Evolutionary conservation across 2,888 invertebrate genomes (phyloP).

Genomic region (Aradus depressus): DNA sequence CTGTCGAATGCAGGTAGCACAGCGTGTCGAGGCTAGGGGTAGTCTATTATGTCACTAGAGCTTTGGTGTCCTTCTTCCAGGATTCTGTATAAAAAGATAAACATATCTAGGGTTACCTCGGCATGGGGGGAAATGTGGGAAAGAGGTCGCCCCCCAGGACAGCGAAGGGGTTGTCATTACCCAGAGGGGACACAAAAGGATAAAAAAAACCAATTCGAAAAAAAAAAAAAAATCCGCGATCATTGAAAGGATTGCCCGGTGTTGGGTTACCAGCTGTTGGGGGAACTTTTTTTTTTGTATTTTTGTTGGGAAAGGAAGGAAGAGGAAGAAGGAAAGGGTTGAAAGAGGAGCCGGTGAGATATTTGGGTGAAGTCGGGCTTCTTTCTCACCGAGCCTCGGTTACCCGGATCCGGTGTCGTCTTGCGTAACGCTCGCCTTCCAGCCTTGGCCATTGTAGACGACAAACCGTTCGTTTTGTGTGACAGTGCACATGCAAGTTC

Average conservation of each 20-base stretch:
- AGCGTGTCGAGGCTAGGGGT: too few relatives aligned
- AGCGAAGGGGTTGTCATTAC: slow-evolving; percentile 7
- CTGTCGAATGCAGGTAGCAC: too few relatives aligned
- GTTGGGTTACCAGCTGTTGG: slow-evolving; percentile 18
- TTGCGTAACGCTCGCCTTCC: too few relatives aligned
- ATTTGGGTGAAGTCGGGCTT: too few relatives aligned
- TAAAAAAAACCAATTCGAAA: neutral
- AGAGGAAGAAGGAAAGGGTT: slow-evolving; percentile 11
- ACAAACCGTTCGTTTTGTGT: too few relatives aligned
- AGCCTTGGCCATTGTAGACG: too few relatives aligned
- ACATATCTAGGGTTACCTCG: slow-evolving; percentile 18
- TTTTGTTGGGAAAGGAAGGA: neutral
- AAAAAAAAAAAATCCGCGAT: slow-evolving; percentile 6
- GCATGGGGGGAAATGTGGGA: slow-evolving; percentile 17
- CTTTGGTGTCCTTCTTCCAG: slow-evolving; percentile 3
- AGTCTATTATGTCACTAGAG: slow-evolving; percentile 20
- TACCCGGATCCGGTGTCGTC: neutral
- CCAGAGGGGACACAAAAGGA: neutral
- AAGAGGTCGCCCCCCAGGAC: slow-evolving; percentile 18
- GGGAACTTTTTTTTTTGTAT: slow-evolving; percentile 6
- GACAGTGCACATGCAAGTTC: too few relatives aligned
- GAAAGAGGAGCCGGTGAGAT: slow-evolving; percentile 5
- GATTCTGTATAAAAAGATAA: slow-evolving; percentile 22
- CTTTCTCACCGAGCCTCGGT: too few relatives aligned
- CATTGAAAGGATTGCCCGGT: slow-evolving; percentile 12